Conservation (phyloP, 2,797 vertebrate species). For the Babyrousa celebensis region DNA sequence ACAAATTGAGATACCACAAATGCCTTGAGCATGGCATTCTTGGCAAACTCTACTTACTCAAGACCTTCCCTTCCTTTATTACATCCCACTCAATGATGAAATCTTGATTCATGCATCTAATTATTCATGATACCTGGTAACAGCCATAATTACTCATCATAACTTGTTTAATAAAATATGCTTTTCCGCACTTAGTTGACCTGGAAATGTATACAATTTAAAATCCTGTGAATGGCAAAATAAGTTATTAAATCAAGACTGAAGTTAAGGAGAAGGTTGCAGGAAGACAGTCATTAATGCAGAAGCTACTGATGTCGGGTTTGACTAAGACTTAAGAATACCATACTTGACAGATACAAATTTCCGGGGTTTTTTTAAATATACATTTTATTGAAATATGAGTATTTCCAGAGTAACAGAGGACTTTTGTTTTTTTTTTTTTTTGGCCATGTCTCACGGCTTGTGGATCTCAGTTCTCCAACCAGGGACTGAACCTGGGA, state of each 20-base stretch:
- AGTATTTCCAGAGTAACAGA: constrained; percentile 39
- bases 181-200: constrained; percentile 62
- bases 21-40: constrained; percentile 14
- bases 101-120: constrained; percentile 64
- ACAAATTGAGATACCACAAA: not conserved
- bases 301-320: not conserved
- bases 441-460: too few species aligned
- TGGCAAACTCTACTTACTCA: constrained; percentile 1
- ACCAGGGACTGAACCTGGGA: too few species aligned
- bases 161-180: constrained; percentile 74
- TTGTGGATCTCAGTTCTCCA: too few species aligned
- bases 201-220: constrained; percentile 46
- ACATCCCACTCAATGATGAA: constrained; percentile 50
- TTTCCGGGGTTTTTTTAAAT: not conserved
- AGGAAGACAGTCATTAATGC: not conserved
- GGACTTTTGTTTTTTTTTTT: not conserved
- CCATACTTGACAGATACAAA: constrained; percentile 29
- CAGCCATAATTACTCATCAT: constrained; percentile 74
- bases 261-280: not conserved
- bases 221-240: constrained; percentile 71
- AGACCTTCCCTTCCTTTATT: constrained; percentile 22
- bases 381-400: constrained; percentile 54
- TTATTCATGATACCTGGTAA: constrained; percentile 72
- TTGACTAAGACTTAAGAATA: constrained; percentile 8
- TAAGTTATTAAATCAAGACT: constrained; percentile 58